phyloP scores from a whole-genome alignment of 2,113 vertebrate genomes.

The Herpetotheres cachinnans region DNA sequence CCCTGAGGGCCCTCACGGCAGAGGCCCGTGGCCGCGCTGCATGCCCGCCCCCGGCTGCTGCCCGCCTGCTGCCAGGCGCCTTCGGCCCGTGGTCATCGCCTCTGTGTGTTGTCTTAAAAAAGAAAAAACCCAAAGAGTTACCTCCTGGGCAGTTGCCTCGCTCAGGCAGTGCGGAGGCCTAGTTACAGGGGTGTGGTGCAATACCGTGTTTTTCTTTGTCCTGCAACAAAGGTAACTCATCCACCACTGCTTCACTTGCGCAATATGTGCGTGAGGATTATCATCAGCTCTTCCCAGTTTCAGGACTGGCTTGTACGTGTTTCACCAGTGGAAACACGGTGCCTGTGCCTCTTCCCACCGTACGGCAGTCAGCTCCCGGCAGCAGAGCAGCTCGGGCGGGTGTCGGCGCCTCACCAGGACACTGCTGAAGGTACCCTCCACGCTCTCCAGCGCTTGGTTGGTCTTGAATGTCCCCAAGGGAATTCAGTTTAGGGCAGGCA shows the following conservation, averaged over 20 bases:
- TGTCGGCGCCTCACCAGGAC: fast-evolving
- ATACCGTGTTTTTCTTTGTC: neutral
- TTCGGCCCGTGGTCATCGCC: neutral
- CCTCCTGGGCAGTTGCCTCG: neutral
- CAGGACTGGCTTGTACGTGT: fast-evolving
- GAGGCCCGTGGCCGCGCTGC: too few relatives aligned
- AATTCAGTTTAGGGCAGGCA: neutral
- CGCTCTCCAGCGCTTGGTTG: fast-evolving
- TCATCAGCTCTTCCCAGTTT: neutral
- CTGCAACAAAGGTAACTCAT: neutral
- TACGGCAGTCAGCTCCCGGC: fast-evolving
- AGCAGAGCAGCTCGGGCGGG: neutral
- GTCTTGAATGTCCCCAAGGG: neutral
- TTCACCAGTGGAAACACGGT: fast-evolving
- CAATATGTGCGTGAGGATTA: neutral
- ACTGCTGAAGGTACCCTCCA: fast-evolving
- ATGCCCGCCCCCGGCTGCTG: fast-evolving
- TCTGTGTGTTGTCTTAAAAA: neutral
- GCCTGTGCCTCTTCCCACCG: fast-evolving
- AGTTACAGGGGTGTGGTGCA: neutral
- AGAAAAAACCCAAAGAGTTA: neutral
- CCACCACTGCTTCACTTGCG: neutral
- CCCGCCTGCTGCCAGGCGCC: neutral
- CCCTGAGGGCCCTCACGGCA: neutral
- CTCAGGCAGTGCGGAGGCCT: neutral